These are phyloP conservation scores for Pteropus alecto DNA, from an alignment of 2,113 vertebrate species.

Conservation along the genomic window DNA sequence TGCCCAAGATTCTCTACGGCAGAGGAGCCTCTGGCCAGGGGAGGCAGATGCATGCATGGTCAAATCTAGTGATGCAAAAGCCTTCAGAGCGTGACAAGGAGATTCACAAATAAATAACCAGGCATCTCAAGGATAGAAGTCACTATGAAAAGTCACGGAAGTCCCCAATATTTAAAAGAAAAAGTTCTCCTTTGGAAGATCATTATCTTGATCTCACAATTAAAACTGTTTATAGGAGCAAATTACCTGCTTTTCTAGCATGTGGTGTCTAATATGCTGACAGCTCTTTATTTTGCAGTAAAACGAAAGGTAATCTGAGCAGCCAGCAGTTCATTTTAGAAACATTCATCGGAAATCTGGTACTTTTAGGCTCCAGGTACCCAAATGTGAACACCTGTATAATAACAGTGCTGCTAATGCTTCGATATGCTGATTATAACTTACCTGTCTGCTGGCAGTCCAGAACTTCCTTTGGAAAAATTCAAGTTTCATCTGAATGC, in stretches of 20 bases:
- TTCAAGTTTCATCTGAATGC: conserved; percentile 99
- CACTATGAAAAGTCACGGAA: not conserved
- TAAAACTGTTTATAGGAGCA: not conserved
- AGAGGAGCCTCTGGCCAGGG: not conserved
- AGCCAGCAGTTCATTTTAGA: not conserved
- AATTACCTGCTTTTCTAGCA: not conserved
- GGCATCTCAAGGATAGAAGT: not conserved
- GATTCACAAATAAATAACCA: not conserved
- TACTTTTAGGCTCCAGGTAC: not conserved
- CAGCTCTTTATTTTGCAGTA: not conserved
- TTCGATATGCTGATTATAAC: conserved; percentile 27
- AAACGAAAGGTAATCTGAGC: conserved; percentile 43
- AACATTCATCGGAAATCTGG: conserved; percentile 48
- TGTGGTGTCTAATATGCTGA: not conserved
- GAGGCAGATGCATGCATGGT: not conserved
- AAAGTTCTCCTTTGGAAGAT: not conserved
- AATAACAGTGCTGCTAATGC: not conserved
- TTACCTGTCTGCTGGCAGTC: conserved; percentile 98
- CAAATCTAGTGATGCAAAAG: not conserved
- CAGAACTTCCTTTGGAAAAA: conserved; percentile 99
- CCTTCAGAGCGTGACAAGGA: not conserved
- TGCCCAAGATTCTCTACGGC: not conserved
- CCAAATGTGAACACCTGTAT: not conserved
- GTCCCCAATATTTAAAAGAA: not conserved
- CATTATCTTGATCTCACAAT: not conserved